These are phyloP conservation scores for Alauda arvensis DNA, from an alignment of 2,797 vertebrate species.

Conservation along the genomic window DNA sequence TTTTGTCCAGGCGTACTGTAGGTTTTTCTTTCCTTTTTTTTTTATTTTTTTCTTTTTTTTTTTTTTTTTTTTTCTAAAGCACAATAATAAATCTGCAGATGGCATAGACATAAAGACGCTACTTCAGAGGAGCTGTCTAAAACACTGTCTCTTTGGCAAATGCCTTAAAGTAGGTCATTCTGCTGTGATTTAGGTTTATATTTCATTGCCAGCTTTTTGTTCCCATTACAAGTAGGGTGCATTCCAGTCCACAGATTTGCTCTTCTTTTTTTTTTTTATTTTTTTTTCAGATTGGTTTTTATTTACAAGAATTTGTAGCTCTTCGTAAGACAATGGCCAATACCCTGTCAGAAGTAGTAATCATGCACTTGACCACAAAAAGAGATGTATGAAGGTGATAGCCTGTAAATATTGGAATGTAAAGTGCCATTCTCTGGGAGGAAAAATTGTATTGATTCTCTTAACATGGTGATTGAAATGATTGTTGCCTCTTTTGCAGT, in stretches of 20 bases:
- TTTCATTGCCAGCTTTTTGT: slow-evolving; percentile 86
- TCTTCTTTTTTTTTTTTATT: slow-evolving; percentile 59
- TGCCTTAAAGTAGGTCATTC: slow-evolving; percentile 93
- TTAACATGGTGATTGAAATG: slow-evolving; percentile 60
- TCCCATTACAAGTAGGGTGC: slow-evolving; percentile 83
- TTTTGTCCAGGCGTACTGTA: slow-evolving; percentile 67
- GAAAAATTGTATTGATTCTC: slow-evolving; percentile 64
- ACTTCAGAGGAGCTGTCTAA: slow-evolving; percentile 81
- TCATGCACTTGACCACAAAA: slow-evolving; percentile 66
- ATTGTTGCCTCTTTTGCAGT: slow-evolving; percentile 59
- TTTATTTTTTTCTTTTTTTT: background rate
- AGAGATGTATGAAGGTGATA: slow-evolving; percentile 67
- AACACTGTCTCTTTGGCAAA: slow-evolving; percentile 86
- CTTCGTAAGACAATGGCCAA: slow-evolving; percentile 72
- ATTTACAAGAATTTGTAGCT: slow-evolving; percentile 82
- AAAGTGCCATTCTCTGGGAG: slow-evolving; percentile 61
- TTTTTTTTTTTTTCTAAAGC: slow-evolving; percentile 62
- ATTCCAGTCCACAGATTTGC: slow-evolving; percentile 82
- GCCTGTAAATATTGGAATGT: slow-evolving; percentile 60
- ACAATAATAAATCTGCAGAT: slow-evolving; percentile 81
- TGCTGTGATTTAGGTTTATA: slow-evolving; percentile 91
- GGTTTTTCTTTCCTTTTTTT: background rate
- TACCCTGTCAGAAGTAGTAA: slow-evolving; percentile 66
- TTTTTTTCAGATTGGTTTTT: slow-evolving; percentile 68
- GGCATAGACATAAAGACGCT: slow-evolving; percentile 82